phyloP scores from a whole-genome alignment of 2,888 invertebrate genomes.

The Polymixis flavicincta region DNA sequence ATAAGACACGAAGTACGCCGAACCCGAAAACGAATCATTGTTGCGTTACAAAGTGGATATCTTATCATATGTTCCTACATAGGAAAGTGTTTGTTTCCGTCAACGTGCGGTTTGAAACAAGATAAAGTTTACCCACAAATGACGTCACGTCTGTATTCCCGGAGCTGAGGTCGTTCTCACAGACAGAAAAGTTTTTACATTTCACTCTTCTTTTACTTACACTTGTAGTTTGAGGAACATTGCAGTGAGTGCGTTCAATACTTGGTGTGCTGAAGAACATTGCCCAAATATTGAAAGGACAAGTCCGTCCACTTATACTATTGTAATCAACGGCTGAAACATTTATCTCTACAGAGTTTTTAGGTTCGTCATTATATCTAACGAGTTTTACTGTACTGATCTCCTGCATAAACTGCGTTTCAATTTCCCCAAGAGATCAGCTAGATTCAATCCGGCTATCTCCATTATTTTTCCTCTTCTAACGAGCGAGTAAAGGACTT shows the following conservation, averaged over 20 bases:
- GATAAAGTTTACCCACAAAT: constrained; percentile 56
- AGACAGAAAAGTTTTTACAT: constrained; percentile 5
- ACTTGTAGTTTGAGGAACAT: constrained; percentile 11
- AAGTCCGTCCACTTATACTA: not conserved
- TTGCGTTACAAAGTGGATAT: constrained; percentile 75
- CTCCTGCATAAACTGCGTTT: not conserved
- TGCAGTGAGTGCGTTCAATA: not conserved
- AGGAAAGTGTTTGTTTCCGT: constrained; percentile 64
- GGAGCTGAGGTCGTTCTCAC: constrained; percentile 17
- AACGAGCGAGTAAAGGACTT: not conserved
- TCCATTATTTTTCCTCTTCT: not conserved
- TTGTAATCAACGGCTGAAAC: not conserved
- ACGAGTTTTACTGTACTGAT: not conserved
- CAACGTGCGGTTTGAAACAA: constrained; percentile 46
- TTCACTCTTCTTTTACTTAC: constrained; percentile 34
- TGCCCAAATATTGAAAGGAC: not conserved
- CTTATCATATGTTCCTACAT: constrained; percentile 77
- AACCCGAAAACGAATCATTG: constrained; percentile 83
- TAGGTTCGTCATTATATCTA: no score
- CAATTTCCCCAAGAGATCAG: not conserved
- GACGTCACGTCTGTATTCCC: constrained; percentile 34
- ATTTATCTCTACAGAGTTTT: not conserved
- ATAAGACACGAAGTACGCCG: constrained; percentile 79
- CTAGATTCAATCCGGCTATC: not conserved
- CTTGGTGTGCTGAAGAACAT: not conserved